Base-by-base conservation (phyloP, 2,797 vertebrate genomes). In the Acanthopagrus latus region DNA sequence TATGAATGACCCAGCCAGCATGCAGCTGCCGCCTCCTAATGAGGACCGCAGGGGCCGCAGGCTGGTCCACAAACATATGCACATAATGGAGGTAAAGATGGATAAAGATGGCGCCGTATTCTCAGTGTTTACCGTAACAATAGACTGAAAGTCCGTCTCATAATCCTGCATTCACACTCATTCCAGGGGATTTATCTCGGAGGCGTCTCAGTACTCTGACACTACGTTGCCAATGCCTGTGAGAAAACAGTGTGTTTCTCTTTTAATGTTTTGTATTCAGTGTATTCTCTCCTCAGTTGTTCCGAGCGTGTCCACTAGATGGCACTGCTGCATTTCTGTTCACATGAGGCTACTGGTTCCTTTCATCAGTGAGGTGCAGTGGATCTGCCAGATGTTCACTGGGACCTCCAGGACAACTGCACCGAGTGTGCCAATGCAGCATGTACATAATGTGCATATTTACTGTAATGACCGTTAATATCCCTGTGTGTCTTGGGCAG, bases 1-100 rank as follows among this genome's bases (percentile, higher is more conserved):
- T 44, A 27, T 57, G 33, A 78, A 17, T n/a, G 43, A 60, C 44
- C 38, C 11, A 64, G 58, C 23, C 59, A 68, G 46, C 43, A 23
- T 64, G 66, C 86, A 89, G 85, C 81, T 92, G 88, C 81, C 72
- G 74, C 51, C 23, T 86, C 60, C 65, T 91, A 91, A 92, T 85
- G 65, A 90, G 81, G 63, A 73, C 66, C 74, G 58, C 55, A 72
- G 70, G 80, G 72, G 33, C 75, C 68, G 68, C 52, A 21, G 67
- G 64, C 71, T 62, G 59, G 66, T 62, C 23, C 60, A 65, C 52
- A 27, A 27, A 52, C 82, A 73, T 72, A 55, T 65, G 29, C 67
- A 60, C 58, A 58, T 5, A 17, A 64, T 38, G 25, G 12, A 52
- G 52, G 51, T 76, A 57, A 71, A 73, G n/a, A 81, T 51, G 18